Base-by-base conservation (phyloP, 2,797 vertebrate genomes). In the Ctenopoma multispine region DNA sequence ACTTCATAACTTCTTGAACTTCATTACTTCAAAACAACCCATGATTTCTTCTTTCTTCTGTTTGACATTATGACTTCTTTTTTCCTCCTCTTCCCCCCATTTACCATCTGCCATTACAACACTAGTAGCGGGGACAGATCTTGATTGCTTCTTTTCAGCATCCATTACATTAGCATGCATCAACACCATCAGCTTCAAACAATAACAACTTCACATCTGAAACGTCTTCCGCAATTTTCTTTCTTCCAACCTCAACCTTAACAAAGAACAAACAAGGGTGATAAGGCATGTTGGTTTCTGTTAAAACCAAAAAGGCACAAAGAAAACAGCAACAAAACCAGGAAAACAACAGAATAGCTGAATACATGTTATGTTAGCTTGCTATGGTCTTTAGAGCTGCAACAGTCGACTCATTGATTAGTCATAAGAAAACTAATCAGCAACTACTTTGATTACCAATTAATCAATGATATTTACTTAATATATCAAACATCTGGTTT, bases 181-280 rank as follows among this genome's bases (percentile, higher is more conserved):
- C 97, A 97, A 97, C 96, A 97, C 95, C 96, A 97, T 96, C 96
- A 97, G 96, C 96, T 96, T 96, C 97, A 97, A 96, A 96, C 93
- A 97, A 95, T 95, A 96, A 96, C 94, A 97, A 98, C 97, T 97
- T 96, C 95, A 96, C 95, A 97, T 97, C 97, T 96, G 96, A 92
- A 78, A 96, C 95, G 96, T 98, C 97, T 97, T 98, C 96, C 93
- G 96, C 95, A 96, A 96, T 98, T 98, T 97, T 90, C 96, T 96
- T 97, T 98, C 97, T 98, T 99, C 96, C 96, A 96, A 96, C 93
- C 96, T 97, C 96, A 98, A 98, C 97, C 97, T 98, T 99, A 96
- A 97, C 96, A 90, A 91, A 94, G 91, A 93, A 94, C 91, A 93
- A 92, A 93, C 91, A 93, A 90, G 92, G 89, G 82, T 91, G 89